phyloP scores from a whole-genome alignment of 2,113 vertebrate species.

The Psephotus haematonotus region DNA sequence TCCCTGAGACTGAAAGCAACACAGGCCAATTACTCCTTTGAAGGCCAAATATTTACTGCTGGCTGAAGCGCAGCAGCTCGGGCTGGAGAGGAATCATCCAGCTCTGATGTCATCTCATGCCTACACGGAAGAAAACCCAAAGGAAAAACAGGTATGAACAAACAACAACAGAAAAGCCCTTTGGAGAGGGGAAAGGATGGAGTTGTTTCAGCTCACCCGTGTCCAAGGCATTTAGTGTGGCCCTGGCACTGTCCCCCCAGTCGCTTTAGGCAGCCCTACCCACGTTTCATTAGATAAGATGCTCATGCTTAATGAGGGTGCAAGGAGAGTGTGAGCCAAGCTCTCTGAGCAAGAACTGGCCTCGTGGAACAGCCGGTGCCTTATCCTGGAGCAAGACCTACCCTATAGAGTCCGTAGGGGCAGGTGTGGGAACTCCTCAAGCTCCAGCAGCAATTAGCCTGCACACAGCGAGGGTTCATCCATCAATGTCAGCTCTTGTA shows the following conservation, averaged over 20 bases:
- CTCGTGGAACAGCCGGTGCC: not conserved
- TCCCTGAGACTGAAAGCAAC: not conserved
- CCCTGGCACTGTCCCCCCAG: accelerated
- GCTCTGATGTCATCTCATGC: slow-evolving; percentile 20
- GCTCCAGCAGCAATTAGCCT: not conserved
- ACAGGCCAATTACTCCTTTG: slow-evolving; percentile 27
- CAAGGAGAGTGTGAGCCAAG: accelerated
- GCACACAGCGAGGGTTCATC: accelerated
- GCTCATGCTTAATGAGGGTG: not conserved
- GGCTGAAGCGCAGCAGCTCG: not conserved
- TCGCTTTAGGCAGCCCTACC: not conserved
- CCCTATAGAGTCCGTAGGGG: not conserved
- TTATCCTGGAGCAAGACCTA: not conserved
- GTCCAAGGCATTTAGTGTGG: not conserved
- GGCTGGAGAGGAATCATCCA: not conserved
- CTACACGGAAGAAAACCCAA: slow-evolving; percentile 3
- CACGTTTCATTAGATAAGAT: not conserved
- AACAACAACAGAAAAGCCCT: not conserved
- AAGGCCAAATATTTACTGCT: slow-evolving; percentile 51
- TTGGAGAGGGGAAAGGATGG: not conserved
- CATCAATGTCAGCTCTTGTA: not conserved
- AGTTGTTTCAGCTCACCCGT: not conserved
- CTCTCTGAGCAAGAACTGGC: accelerated
- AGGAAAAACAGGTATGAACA: not conserved
- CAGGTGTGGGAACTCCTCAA: not conserved